Conservation (phyloP, 1,140 invertebrate genomes). For the Daktulosphaira vitifoliae region DNA sequence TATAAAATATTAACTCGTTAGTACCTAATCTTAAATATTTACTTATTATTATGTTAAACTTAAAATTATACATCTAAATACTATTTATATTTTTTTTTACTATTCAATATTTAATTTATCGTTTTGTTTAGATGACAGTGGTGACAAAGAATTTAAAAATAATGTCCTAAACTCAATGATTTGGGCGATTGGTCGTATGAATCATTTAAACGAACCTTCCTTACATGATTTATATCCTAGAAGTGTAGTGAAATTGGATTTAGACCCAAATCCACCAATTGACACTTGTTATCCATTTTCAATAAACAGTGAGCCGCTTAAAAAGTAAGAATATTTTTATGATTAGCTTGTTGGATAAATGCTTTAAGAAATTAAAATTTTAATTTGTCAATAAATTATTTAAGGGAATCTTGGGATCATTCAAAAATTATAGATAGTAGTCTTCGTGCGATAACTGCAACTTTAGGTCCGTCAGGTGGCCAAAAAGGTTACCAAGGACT, state of each 20-base stretch:
- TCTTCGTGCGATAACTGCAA: constrained; percentile 63
- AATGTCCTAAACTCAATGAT: constrained; percentile 60
- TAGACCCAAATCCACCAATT: constrained; percentile 53
- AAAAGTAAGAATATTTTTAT: constrained; percentile 11
- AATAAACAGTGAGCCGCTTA: constrained; percentile 21
- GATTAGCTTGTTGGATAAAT: too few relatives aligned
- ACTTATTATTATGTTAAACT: too few relatives aligned
- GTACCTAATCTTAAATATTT: too few relatives aligned
- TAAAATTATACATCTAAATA: too few relatives aligned
- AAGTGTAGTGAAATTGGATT: constrained; percentile 55
- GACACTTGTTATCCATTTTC: constrained; percentile 65
- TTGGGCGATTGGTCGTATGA: constrained; percentile 76
- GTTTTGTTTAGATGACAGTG: constrained; percentile 59
- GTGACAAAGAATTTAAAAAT: constrained; percentile 64
- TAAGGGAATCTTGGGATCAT: constrained; percentile 60
- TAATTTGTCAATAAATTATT: neutral
- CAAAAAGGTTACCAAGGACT: constrained; percentile 65
- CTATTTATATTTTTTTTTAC: too few relatives aligned
- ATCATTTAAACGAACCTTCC: constrained; percentile 66
- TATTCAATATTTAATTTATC: too few relatives aligned
- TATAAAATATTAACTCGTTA: too few relatives aligned
- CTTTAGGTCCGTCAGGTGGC: constrained; percentile 71
- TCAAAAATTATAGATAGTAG: constrained; percentile 67
- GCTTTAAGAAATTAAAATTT: too few relatives aligned
- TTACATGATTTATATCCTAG: constrained; percentile 77